Evolutionary conservation across 2,113 vertebrate genomes (phyloP), one percentile per base, ranked within the genome.

Genomic region (Shinisaurus crocodilurus): DNA sequence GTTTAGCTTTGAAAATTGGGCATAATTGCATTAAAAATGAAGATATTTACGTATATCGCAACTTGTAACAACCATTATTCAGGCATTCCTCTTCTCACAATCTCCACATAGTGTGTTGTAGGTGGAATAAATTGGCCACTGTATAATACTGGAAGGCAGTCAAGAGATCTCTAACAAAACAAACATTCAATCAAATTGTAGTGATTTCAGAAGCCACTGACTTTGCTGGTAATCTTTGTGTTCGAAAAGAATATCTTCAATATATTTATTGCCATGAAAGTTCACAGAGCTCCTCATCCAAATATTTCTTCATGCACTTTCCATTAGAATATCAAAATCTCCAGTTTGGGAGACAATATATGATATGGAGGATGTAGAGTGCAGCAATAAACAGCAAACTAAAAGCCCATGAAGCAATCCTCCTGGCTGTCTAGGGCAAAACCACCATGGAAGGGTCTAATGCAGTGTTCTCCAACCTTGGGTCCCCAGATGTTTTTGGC

Each of bases 61-160:
- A 90, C 10, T 40, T 70, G 63, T 77, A 86, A 79, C 84, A 67
- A 54, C 32, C 25, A 77, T 84, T 89, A 77, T 90, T 50, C 60
- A 79, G 45, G 16, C 89, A 34, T 70, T 86, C 74, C 25, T 81
- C 23, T 81, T 80, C 63, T 80, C 63, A 57, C 75, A 86, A 74
- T 90, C 45, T 86, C 83, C 50, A 40, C 89, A 43, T 92, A 65
- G 57, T 95, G 92, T 92, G 70, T 87, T 88, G 94, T 95, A 95
- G 96, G 95, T 96, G 95, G 96, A 95, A 96, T 96, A 95, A 96
- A 96, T 96, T 95, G 90, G 89, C 92, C 93, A 92, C 89, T 90
- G 85, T 90, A 80, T 92, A 94, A 96, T 94, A 95, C 94, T 95
- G 95, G 93, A 96, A 93, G 94, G 88, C 93, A 94, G 92, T 95